phyloP scores from a whole-genome alignment of 2,888 invertebrate species.

The Sinhomidia bicolor region DNA sequence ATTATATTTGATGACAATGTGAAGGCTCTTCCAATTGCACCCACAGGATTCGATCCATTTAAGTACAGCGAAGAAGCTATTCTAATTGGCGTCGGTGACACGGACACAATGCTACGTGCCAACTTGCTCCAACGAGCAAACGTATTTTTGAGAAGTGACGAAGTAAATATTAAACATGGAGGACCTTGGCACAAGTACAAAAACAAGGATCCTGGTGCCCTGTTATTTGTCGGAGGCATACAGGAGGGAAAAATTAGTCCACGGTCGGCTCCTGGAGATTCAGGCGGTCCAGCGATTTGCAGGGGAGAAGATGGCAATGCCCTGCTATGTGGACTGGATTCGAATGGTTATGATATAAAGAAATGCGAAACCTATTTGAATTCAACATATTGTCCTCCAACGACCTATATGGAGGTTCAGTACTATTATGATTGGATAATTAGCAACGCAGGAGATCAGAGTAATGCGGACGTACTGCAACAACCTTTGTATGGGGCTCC shows the following conservation, averaged over 20 bases:
- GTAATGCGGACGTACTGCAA: neutral
- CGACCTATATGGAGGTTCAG: neutral
- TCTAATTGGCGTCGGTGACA: no score
- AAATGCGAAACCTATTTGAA: neutral
- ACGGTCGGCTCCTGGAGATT: neutral
- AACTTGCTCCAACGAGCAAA: no score
- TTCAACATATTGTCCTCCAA: neutral
- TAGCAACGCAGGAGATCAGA: neutral
- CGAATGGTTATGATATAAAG: neutral
- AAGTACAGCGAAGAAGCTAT: no score
- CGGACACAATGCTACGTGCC: no score
- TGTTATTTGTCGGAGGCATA: neutral
- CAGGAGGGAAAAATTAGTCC: neutral
- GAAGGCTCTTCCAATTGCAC: no score
- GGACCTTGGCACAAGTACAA: no score
- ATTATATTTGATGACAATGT: no score
- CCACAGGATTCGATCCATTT: no score
- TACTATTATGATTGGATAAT: slow-evolving; percentile 25
- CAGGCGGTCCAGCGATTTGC: neutral
- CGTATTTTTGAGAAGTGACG: no score
- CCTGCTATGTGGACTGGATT: slow-evolving; percentile 38
- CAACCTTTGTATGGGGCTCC: neutral
- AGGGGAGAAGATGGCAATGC: neutral
- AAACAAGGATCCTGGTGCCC: no score
- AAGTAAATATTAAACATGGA: no score